Conservation (phyloP, 53 echinoderm and acorn worm species). For the Henricia sp. region DNA sequence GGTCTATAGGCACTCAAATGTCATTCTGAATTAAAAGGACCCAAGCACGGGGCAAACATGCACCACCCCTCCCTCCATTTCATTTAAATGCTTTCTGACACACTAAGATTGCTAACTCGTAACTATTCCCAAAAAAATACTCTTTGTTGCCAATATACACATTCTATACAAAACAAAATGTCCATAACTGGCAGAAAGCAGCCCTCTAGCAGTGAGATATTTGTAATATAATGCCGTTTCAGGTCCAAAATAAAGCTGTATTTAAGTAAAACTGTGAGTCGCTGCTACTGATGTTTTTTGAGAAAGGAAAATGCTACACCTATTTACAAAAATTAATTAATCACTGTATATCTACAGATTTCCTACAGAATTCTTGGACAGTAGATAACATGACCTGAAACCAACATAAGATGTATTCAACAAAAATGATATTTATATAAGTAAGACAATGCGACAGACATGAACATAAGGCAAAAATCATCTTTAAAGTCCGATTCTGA, state of each 20-base stretch:
- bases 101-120: too few relatives aligned
- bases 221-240: constrained; percentile 11
- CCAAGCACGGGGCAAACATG: too few relatives aligned
- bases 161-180: neutral
- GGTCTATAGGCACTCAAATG: too few relatives aligned
- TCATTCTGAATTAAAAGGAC: too few relatives aligned
- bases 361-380: neutral
- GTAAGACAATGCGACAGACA: too few relatives aligned
- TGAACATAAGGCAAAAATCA: too few relatives aligned
- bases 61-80: too few relatives aligned
- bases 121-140: too few relatives aligned
- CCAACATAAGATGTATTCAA: too few relatives aligned
- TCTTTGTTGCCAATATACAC: constrained; percentile 4
- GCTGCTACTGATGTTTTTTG: neutral
- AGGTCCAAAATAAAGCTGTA: constrained; percentile 1
- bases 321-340: constrained; percentile 54
- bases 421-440: too few relatives aligned
- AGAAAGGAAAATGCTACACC: constrained; percentile 1
- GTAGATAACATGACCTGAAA: neutral
- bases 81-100: too few relatives aligned
- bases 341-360: constrained; percentile 12
- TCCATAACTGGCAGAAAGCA: neutral
- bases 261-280: constrained; percentile 18
- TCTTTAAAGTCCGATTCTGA: too few relatives aligned
- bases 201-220: neutral